Evolutionary conservation across 2,888 invertebrate genomes (phyloP).

Genomic region (Crioceris asparagi): DNA sequence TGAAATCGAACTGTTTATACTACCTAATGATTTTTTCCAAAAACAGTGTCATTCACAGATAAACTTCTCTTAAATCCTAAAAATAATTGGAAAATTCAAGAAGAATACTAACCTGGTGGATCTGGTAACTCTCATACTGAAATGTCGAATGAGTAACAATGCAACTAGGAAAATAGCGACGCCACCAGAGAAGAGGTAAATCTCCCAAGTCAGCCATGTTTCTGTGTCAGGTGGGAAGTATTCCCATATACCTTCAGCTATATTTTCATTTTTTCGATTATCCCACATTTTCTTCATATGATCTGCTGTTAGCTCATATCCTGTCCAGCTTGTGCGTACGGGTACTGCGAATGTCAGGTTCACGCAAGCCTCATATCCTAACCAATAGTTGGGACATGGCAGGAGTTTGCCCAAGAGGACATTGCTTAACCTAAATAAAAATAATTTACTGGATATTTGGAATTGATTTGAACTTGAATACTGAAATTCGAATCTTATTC

Average conservation of each 20-base stretch:
- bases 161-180: slow-evolving; percentile 2
- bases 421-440: slow-evolving; percentile 18
- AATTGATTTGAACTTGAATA: no score
- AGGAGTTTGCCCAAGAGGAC: slow-evolving; percentile 12
- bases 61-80: no score
- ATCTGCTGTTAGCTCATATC: slow-evolving; percentile 18
- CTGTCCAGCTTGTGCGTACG: slow-evolving; percentile 16
- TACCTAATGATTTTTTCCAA: no score
- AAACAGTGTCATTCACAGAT: neutral
- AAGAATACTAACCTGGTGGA: slow-evolving; percentile 9
- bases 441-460: no score
- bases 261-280: slow-evolving; percentile 13
- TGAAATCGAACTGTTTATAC: no score
- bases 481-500: no score
- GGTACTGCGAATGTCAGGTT: slow-evolving; percentile 19
- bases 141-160: slow-evolving; percentile 4
- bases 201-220: slow-evolving; percentile 10
- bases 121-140: slow-evolving; percentile 2
- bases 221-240: slow-evolving; percentile 13
- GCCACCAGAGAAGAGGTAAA: slow-evolving; percentile 9
- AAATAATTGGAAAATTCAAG: no score
- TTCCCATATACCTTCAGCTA: slow-evolving; percentile 8
- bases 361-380: slow-evolving; percentile 15
- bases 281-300: slow-evolving; percentile 20
- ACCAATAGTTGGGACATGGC: slow-evolving; percentile 16